These are phyloP conservation scores for Melanotaenia maccullochi DNA, from an alignment of 2,797 vertebrate genomes.

Conservation along the genomic window DNA sequence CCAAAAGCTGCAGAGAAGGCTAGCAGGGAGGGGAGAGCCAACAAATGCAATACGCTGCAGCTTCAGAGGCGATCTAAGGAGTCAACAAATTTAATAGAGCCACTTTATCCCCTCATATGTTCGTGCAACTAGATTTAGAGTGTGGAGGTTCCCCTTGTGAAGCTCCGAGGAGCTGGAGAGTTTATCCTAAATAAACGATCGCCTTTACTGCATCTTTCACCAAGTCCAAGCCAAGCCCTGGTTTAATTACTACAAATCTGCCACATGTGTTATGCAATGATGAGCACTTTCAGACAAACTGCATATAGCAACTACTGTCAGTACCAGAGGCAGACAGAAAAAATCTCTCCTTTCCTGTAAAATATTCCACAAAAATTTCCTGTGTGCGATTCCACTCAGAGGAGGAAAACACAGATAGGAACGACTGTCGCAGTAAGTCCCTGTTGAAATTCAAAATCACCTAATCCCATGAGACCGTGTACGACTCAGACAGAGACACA, in stretches of 20 bases:
- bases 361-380: slow-evolving; percentile 53
- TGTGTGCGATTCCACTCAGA: slow-evolving; percentile 50
- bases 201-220: slow-evolving; percentile 80
- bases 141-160: slow-evolving; percentile 70
- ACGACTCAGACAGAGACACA: slow-evolving; percentile 64
- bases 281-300: slow-evolving; percentile 64
- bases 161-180: slow-evolving; percentile 69
- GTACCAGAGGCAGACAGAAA: slow-evolving; percentile 59
- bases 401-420: slow-evolving; percentile 55
- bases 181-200: slow-evolving; percentile 83
- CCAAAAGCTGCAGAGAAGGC: slow-evolving; percentile 74
- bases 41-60: slow-evolving; percentile 85
- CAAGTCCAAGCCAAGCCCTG: slow-evolving; percentile 77
- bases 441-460: slow-evolving; percentile 61
- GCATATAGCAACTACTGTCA: slow-evolving; percentile 70
- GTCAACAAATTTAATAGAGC: slow-evolving; percentile 87
- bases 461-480: slow-evolving; percentile 72
- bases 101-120: slow-evolving; percentile 85
- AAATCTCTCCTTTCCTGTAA: slow-evolving; percentile 49
- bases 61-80: slow-evolving; percentile 82
- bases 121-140: slow-evolving; percentile 82
- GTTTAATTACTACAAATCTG: slow-evolving; percentile 86
- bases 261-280: slow-evolving; percentile 77
- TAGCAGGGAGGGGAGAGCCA: slow-evolving; percentile 80
- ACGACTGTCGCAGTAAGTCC: slow-evolving; percentile 47